A percentile compares a stretch with the other conserved stretches of the same genome.
Evolutionary conservation across 2,888 invertebrate genomes (phyloP).

Genomic region (Mayetiola destructor): DNA sequence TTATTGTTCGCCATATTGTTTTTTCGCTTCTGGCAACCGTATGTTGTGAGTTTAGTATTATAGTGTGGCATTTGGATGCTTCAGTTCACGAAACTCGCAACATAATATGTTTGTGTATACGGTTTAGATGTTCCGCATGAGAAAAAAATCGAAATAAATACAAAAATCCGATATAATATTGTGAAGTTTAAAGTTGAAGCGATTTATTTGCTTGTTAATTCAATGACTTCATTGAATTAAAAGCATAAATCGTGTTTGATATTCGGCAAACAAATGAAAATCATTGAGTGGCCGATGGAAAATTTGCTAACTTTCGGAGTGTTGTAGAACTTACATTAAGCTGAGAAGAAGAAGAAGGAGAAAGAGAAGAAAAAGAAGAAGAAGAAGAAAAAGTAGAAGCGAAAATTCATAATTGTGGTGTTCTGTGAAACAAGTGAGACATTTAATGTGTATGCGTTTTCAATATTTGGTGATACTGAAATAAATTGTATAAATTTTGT

Average conservation of each 20-base stretch:
- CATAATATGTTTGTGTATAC: conserved; percentile 1
- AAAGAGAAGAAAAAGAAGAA: neutral
- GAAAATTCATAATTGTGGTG: neutral
- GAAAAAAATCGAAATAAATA: neutral
- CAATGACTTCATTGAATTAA: neutral
- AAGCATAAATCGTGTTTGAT: neutral
- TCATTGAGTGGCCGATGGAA: neutral
- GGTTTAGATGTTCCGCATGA: neutral
- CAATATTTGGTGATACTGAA: too few species aligned
- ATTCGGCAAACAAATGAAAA: too few species aligned
- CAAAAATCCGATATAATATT: neutral
- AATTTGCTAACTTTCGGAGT: neutral
- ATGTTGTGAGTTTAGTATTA: neutral
- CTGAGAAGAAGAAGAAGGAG: neutral
- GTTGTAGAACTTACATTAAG: neutral
- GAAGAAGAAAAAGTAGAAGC: neutral
- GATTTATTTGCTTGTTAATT: too few species aligned
- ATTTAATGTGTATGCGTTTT: too few species aligned
- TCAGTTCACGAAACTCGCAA: neutral
- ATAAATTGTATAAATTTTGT: neutral
- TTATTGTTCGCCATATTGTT: conserved; percentile 4
- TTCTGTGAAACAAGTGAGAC: neutral
- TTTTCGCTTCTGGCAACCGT: conserved; percentile 2
- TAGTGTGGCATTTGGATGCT: conserved; percentile 8
- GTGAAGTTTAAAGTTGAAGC: neutral